These are phyloP conservation scores for Elysia crispata DNA, from an alignment of 2,888 invertebrate species.

Conservation along the genomic window DNA sequence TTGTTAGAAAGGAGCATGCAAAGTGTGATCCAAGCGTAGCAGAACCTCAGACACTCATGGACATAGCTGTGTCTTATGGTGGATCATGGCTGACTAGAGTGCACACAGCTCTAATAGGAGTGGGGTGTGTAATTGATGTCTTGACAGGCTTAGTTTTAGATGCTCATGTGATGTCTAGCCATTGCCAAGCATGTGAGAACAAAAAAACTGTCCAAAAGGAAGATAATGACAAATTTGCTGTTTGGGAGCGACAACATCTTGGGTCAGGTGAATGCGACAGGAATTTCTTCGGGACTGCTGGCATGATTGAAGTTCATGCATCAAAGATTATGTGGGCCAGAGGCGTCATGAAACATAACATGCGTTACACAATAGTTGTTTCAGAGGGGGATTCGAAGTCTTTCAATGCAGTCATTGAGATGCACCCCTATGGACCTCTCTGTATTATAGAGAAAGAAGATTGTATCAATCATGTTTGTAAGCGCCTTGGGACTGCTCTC, in stretches of 20 bases:
- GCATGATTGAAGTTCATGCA: constrained; percentile 41
- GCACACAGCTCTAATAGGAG: constrained; percentile 32
- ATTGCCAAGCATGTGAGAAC: constrained; percentile 21
- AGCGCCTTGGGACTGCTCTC: constrained; percentile 41
- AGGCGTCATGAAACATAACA: background rate
- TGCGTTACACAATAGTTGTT: constrained; percentile 32
- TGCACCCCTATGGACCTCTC: constrained; percentile 36
- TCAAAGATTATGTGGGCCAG: constrained; percentile 26
- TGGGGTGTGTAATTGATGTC: constrained; percentile 36
- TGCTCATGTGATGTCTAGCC: background rate
- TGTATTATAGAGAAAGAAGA: constrained; percentile 35
- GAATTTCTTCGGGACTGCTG: constrained; percentile 24
- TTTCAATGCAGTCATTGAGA: constrained; percentile 10
- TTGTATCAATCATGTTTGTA: constrained; percentile 39
- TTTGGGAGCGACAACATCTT: constrained; percentile 3
- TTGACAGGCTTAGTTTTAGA: constrained; percentile 33
- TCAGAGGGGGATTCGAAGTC: constrained; percentile 28
- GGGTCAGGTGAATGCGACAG: background rate
- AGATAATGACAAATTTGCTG: background rate
- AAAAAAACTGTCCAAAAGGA: background rate
- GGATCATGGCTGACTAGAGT: constrained; percentile 29
- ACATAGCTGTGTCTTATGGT: constrained; percentile 22
- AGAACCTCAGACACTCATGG: background rate
- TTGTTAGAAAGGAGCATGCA: constrained; percentile 6
- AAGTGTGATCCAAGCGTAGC: background rate